Percentiles rank a stretch among this genome's conserved stretches.
Evolutionary conservation across 2,113 vertebrate species (phyloP).

Genomic region (Progne subis): DNA sequence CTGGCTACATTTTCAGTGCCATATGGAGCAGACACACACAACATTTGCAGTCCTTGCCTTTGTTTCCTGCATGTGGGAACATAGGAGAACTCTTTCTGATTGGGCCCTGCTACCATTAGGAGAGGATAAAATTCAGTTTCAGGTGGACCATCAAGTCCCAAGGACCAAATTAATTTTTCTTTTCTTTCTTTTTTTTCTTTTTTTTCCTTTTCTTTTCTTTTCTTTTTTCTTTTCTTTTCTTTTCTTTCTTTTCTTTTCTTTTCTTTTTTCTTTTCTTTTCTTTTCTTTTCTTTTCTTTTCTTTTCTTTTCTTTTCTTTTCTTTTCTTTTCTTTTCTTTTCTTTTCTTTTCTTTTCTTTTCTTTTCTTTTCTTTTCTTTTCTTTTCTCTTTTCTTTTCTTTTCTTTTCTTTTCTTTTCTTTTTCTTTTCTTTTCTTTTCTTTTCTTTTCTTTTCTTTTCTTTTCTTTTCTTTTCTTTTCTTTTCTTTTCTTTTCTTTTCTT

Average conservation of each 20-base stretch:
- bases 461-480: too few species aligned
- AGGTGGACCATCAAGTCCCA: background rate
- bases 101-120: background rate
- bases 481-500: accelerated
- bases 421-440: too few species aligned
- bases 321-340: too few species aligned
- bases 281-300: accelerated
- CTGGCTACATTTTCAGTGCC: background rate
- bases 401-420: too few species aligned
- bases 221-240: accelerated
- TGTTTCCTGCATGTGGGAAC: background rate
- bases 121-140: background rate
- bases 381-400: too few species aligned
- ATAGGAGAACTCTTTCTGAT: background rate
- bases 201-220: too few species aligned
- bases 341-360: too few species aligned
- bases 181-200: too few species aligned
- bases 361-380: too few species aligned
- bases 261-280: accelerated
- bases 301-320: accelerated
- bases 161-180: background rate
- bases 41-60: background rate
- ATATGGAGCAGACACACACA: background rate
- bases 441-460: too few species aligned
- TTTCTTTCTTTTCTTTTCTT: accelerated